These are phyloP conservation scores for Zaprionus ornatus DNA, from an alignment of 1,140 invertebrate genomes.

Conservation along the genomic window DNA sequence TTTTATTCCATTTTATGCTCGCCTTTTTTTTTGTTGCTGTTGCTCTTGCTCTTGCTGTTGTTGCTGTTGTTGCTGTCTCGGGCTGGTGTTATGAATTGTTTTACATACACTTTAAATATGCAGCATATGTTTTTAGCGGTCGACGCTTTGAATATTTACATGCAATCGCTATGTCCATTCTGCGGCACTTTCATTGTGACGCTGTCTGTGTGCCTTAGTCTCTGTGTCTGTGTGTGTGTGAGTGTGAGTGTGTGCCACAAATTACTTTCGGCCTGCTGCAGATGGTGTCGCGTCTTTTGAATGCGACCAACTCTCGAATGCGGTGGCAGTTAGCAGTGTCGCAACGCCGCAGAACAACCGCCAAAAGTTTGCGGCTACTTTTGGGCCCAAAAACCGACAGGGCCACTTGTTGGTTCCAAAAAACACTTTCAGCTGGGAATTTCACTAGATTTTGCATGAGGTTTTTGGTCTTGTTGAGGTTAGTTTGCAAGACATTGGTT, in stretches of 20 bases:
- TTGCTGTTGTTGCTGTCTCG: constrained; percentile 16
- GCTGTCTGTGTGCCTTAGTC: constrained; percentile 12
- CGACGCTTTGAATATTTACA: constrained; percentile 46
- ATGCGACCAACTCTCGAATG: constrained; percentile 14
- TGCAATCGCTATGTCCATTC: constrained; percentile 19
- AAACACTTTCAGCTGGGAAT: neutral
- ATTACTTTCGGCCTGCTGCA: constrained; percentile 40
- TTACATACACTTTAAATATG: constrained; percentile 57
- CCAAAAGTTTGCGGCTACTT: neutral
- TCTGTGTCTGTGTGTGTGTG: neutral
- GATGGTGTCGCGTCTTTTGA: constrained; percentile 14
- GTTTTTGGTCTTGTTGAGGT: neutral
- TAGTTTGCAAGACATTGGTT: neutral
- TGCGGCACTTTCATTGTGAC: constrained; percentile 34
- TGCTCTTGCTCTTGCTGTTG: constrained; percentile 16
- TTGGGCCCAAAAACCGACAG: neutral
- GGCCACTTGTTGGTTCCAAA: neutral
- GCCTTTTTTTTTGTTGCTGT: constrained; percentile 8
- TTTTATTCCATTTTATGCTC: constrained; percentile 29
- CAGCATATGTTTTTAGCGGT: constrained; percentile 50
- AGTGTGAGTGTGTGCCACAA: constrained; percentile 22
- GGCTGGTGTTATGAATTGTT: constrained; percentile 50
- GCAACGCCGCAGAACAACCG: neutral
- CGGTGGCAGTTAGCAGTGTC: neutral
- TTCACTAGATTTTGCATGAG: neutral